Percentiles rank a stretch among this genome's conserved stretches.
These are phyloP conservation scores for Amphiprion ocellaris DNA, from an alignment of 2,113 vertebrate genomes.

Conservation along the genomic window DNA sequence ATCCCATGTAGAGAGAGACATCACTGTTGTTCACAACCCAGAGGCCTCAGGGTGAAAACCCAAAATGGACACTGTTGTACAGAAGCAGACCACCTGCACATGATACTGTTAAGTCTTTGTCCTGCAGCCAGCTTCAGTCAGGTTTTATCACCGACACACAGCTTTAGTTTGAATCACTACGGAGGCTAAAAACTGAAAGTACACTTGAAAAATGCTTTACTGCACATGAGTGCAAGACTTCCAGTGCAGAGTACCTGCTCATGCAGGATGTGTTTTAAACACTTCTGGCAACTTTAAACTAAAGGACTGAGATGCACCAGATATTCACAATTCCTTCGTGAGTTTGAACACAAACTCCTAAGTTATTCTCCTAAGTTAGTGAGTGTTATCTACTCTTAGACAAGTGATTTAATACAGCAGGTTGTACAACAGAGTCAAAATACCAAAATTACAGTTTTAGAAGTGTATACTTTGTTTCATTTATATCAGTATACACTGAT, in stretches of 20 bases:
- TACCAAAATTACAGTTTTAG: too few species aligned
- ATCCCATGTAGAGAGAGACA: constrained; percentile 69
- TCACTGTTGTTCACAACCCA: constrained; percentile 26
- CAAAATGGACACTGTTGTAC: constrained; percentile 47
- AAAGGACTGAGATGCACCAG: background rate
- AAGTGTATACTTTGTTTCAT: too few species aligned
- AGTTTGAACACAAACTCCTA: background rate
- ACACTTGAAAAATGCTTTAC: background rate
- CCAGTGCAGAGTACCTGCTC: background rate
- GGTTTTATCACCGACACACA: background rate
- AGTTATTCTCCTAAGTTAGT: background rate
- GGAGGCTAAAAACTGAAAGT: background rate
- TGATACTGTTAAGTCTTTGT: constrained; percentile 23
- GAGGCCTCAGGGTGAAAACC: constrained; percentile 52
- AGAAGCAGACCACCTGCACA: constrained; percentile 22
- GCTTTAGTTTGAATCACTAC: background rate
- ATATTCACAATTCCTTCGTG: background rate
- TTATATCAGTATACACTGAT: too few species aligned
- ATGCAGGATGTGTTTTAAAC: constrained; percentile 21
- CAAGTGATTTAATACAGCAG: background rate
- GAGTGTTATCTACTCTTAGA: background rate
- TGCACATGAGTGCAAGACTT: background rate
- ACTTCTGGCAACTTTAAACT: constrained; percentile 23
- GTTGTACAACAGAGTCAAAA: background rate
- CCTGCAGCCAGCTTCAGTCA: constrained; percentile 16